phyloP scores from a whole-genome alignment of 2,888 invertebrate species.

The Troides aeacus region DNA sequence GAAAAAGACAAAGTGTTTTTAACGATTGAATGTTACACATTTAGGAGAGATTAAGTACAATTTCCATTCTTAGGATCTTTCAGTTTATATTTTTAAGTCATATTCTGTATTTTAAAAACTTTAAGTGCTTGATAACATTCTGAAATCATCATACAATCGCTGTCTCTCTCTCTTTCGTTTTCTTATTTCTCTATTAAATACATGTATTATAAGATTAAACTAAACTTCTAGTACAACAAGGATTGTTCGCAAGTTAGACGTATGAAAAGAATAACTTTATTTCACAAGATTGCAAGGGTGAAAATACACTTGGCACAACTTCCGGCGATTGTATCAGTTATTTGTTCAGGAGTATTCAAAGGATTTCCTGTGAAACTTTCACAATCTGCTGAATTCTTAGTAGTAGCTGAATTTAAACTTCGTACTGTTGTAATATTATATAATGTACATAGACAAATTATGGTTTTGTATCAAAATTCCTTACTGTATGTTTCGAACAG shows the following conservation, averaged over 20 bases:
- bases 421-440: neutral
- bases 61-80: too few relatives aligned
- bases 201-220: too few relatives aligned
- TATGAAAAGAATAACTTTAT: conserved; percentile 12
- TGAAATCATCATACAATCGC: too few relatives aligned
- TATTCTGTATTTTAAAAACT: too few relatives aligned
- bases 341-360: conserved; percentile 11
- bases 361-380: neutral
- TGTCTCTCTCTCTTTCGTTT: too few relatives aligned
- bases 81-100: too few relatives aligned
- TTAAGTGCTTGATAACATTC: too few relatives aligned
- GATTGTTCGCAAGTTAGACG: conserved; percentile 6
- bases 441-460: neutral
- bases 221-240: neutral
- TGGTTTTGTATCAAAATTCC: neutral
- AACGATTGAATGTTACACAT: too few relatives aligned
- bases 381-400: neutral
- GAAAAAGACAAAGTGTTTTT: too few relatives aligned
- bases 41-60: too few relatives aligned
- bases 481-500: neutral
- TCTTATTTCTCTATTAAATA: too few relatives aligned
- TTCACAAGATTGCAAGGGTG: conserved; percentile 12
- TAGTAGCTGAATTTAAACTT: neutral
- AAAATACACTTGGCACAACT: conserved; percentile 12
- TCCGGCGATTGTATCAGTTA: conserved; percentile 4